Evolutionary conservation across 2,888 invertebrate genomes (phyloP).

Genomic region (Gerris lacustris): DNA sequence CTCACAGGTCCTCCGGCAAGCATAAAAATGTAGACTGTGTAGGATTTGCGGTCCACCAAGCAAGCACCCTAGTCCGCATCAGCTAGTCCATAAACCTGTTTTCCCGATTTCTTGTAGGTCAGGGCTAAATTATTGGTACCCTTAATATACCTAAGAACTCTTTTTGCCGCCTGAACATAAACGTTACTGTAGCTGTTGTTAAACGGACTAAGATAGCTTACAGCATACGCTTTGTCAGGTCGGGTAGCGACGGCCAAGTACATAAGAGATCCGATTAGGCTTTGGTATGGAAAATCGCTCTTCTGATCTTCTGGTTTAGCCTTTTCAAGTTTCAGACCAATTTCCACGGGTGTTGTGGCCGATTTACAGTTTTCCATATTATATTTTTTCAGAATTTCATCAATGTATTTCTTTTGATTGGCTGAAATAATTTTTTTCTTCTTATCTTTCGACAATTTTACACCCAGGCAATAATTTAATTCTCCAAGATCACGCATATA

Average conservation of each 20-base stretch:
- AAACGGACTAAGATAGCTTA: not conserved
- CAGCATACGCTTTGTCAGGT: not conserved
- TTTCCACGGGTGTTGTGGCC: not conserved
- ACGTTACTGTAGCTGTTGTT: not conserved
- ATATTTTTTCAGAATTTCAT: not conserved
- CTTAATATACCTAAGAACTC: not conserved
- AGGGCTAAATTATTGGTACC: not conserved
- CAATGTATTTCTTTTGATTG: slow-evolving; percentile 4
- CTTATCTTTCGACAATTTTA: no score
- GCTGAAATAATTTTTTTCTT: not conserved
- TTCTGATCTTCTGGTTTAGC: not conserved
- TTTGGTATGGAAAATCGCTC: not conserved
- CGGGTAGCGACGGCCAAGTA: not conserved
- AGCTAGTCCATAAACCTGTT: not conserved
- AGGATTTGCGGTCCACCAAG: not conserved
- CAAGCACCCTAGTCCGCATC: not conserved
- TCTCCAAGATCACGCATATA: no score
- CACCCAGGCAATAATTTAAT: no score
- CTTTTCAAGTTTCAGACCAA: not conserved
- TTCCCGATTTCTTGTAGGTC: not conserved
- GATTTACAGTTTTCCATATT: slow-evolving; percentile 1
- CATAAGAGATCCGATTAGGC: not conserved
- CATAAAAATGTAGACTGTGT: not conserved
- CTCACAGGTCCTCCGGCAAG: not conserved
- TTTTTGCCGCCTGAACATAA: not conserved